phyloP scores from a whole-genome alignment of 2,113 vertebrate genomes.

The Gallinago paraguaiae region DNA sequence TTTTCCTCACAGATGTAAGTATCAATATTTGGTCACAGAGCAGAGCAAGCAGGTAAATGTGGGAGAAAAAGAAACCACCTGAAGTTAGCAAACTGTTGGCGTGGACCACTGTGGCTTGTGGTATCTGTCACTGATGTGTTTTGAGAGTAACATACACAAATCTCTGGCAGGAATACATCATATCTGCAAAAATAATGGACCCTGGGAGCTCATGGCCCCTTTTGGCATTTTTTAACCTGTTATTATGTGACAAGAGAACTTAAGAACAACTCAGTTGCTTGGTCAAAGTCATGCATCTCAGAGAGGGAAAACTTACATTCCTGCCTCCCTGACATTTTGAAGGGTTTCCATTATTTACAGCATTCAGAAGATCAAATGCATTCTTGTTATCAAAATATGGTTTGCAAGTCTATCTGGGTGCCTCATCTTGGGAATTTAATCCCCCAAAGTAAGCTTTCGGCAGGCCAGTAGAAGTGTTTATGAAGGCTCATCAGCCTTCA shows the following conservation, averaged over 20 bases:
- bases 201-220: rapidly evolving
- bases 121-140: background rate
- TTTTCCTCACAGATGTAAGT: conserved; percentile 72
- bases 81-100: background rate
- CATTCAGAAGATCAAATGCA: background rate
- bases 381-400: background rate
- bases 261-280: background rate
- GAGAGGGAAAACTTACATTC: background rate
- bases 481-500: background rate
- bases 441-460: background rate
- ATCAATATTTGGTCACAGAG: background rate
- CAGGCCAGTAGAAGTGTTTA: background rate
- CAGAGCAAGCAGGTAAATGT: background rate
- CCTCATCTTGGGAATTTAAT: background rate
- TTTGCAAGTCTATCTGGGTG: background rate
- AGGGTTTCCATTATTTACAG: background rate
- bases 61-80: background rate
- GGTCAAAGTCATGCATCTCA: background rate
- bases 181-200: background rate
- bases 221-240: background rate
- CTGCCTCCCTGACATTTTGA: background rate
- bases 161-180: background rate
- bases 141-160: background rate
- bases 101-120: background rate
- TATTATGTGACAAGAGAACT: background rate